These are phyloP conservation scores for Drosophila sproati DNA, from an alignment of 1,140 invertebrate genomes.

Conservation along the genomic window DNA sequence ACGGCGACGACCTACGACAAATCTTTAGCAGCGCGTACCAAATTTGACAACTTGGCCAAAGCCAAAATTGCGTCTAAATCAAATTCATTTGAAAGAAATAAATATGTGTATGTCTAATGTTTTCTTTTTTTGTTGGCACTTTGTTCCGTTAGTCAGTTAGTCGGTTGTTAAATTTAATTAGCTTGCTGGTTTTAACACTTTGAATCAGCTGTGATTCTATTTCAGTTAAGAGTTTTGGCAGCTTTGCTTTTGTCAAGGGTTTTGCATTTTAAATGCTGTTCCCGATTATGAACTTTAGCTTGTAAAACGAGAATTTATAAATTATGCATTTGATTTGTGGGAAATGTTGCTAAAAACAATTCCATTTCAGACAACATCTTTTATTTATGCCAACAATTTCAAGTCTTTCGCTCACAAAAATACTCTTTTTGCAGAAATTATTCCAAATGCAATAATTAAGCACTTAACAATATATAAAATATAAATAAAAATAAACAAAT, in stretches of 20 bases:
- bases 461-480: background rate
- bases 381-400: no score
- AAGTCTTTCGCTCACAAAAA: no score
- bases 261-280: background rate
- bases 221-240: background rate
- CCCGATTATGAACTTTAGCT: background rate
- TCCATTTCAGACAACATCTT: no score
- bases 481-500: background rate
- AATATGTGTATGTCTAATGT: background rate
- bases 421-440: no score
- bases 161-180: background rate
- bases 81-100: background rate
- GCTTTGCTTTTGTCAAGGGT: background rate
- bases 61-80: conserved; percentile 5
- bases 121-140: background rate
- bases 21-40: conserved; percentile 18
- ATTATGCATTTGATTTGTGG: background rate
- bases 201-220: conserved; percentile 16
- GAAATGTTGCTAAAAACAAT: background rate
- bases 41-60: conserved; percentile 2
- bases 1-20: conserved; percentile 8
- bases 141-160: no score
- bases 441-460: background rate
- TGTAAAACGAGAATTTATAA: background rate
- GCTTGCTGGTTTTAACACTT: conserved; percentile 3